Conservation (phyloP, 2,113 vertebrate species). For the Lophius piscatorius region DNA sequence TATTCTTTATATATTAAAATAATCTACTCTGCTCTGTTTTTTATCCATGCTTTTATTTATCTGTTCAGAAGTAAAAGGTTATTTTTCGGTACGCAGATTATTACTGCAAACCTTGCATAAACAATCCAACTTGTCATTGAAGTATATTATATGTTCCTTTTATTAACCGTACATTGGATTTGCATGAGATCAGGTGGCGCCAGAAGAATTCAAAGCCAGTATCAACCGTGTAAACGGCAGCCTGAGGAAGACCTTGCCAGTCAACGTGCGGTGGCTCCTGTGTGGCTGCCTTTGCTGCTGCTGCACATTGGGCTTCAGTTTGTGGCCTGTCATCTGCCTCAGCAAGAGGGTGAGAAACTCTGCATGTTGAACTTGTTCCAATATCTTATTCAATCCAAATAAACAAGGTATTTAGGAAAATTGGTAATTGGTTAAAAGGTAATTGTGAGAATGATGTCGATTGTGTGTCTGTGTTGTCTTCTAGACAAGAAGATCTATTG, state of each 20-base stretch:
- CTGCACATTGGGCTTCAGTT: slow-evolving; percentile 97
- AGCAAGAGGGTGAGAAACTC: slow-evolving; percentile 94
- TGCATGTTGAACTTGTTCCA: too few species aligned
- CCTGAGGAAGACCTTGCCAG: slow-evolving; percentile 95
- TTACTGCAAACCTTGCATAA: not conserved
- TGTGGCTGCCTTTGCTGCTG: slow-evolving; percentile 99
- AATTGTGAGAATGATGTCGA: not conserved
- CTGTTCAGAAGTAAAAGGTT: not conserved
- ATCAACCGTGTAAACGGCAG: slow-evolving; percentile 96
- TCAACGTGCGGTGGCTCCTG: slow-evolving; percentile 97
- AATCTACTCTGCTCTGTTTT: not conserved
- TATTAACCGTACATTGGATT: not conserved
- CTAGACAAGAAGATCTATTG: slow-evolving; percentile 97
- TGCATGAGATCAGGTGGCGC: slow-evolving; percentile 86
- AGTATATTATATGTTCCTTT: not conserved
- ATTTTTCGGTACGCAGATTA: too few species aligned
- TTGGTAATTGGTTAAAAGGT: not conserved
- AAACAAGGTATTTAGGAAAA: not conserved
- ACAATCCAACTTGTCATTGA: not conserved
- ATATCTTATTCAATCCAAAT: too few species aligned
- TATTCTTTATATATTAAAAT: not conserved
- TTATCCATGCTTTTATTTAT: not conserved
- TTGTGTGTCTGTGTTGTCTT: slow-evolving; percentile 55
- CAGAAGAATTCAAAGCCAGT: slow-evolving; percentile 98
- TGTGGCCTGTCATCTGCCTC: slow-evolving; percentile 99